Conservation (phyloP, 1,140 invertebrate species). For the Rhopalosiphum maidis region DNA sequence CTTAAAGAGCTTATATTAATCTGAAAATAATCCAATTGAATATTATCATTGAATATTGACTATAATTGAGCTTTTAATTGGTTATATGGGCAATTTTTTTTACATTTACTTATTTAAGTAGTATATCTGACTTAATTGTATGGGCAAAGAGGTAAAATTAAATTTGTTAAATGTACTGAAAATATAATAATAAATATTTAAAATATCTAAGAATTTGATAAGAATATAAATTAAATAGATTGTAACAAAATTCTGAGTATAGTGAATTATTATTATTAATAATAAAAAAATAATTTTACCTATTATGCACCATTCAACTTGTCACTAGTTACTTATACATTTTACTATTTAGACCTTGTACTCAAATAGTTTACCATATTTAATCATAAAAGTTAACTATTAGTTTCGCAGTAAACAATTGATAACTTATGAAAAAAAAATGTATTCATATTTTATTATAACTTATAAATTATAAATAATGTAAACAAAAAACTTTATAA, state of each 20-base stretch:
- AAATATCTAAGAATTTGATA: not conserved
- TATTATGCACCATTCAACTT: not conserved
- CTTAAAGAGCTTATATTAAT: not conserved
- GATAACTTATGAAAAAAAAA: too few relatives aligned
- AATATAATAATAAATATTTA: too few relatives aligned
- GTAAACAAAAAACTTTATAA: too few relatives aligned
- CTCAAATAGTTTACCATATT: too few relatives aligned
- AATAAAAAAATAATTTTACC: not conserved
- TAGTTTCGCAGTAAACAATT: too few relatives aligned
- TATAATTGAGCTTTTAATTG: not conserved
- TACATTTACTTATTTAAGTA: not conserved
- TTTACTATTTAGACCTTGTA: too few relatives aligned
- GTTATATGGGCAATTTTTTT: not conserved
- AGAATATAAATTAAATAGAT: not conserved
- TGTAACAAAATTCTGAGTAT: not conserved
- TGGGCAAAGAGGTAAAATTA: not conserved
- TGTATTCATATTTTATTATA: too few relatives aligned
- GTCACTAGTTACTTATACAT: too few relatives aligned
- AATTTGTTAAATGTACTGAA: not conserved
- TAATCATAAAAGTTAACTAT: too few relatives aligned
- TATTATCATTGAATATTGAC: not conserved
- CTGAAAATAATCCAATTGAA: not conserved
- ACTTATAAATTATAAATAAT: too few relatives aligned
- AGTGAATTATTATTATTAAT: not conserved
- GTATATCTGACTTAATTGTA: not conserved